A percentile compares a stretch with the other conserved stretches of the same genome.
These are phyloP conservation scores for Melipona beecheii DNA, from an alignment of 2,888 invertebrate species.

Conservation along the genomic window DNA sequence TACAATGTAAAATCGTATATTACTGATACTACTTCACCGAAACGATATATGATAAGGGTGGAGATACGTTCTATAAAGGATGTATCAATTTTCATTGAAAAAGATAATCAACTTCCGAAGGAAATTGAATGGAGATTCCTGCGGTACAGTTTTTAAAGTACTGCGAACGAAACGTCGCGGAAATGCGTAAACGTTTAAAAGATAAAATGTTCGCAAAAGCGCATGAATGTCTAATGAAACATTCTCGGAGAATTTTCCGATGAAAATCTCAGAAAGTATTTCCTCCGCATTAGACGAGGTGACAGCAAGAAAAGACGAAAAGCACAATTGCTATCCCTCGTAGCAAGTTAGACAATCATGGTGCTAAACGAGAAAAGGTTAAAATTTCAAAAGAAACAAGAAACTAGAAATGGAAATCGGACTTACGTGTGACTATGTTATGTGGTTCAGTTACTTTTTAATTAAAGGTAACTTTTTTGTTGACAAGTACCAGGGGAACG, in stretches of 20 bases:
- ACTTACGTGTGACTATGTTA: constrained; percentile 64
- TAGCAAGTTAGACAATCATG: constrained; percentile 34
- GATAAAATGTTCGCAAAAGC: background rate
- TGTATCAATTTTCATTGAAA: constrained; percentile 1
- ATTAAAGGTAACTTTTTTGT: constrained; percentile 74
- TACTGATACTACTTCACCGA: background rate
- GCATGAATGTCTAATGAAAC: background rate
- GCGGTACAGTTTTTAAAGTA: constrained; percentile 1
- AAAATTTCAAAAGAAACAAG: background rate
- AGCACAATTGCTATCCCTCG: constrained; percentile 60
- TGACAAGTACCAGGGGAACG: constrained; percentile 74
- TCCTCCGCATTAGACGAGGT: constrained; percentile 37
- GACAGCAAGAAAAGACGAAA: constrained; percentile 66
- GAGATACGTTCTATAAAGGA: background rate
- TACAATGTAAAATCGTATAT: background rate
- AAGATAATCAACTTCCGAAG: background rate
- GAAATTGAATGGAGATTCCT: constrained; percentile 20
- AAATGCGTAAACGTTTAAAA: constrained; percentile 5
- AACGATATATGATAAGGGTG: background rate
- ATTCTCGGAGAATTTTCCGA: background rate
- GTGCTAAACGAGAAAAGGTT: constrained; percentile 41
- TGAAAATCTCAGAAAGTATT: constrained; percentile 6
- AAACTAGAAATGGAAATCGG: constrained; percentile 8
- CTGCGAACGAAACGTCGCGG: background rate
- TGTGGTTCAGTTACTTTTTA: constrained; percentile 51